These are phyloP conservation scores for Mormyrops boulengeri DNA, from an alignment of 2,797 vertebrate genomes.

Conservation along the genomic window DNA sequence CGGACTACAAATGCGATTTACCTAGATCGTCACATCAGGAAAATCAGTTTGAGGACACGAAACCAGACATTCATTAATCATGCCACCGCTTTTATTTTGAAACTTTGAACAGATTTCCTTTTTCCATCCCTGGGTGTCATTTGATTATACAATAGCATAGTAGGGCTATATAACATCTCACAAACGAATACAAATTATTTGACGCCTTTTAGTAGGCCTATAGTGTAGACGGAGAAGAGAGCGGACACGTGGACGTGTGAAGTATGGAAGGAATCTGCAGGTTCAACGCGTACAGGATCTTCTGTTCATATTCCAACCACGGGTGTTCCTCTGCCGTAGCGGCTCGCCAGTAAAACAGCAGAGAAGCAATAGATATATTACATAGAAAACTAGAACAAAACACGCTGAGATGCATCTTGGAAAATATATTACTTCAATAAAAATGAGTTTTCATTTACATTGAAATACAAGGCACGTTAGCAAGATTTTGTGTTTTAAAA, in stretches of 20 bases:
- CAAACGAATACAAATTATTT: conserved; percentile 36
- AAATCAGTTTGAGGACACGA: background rate
- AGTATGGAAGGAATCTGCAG: background rate
- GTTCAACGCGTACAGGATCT: background rate
- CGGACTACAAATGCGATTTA: background rate
- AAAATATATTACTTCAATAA: conserved; percentile 7
- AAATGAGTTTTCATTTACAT: conserved; percentile 14
- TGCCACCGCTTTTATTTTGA: conserved; percentile 39
- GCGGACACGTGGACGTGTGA: background rate
- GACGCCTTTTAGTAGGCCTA: background rate
- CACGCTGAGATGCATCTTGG: background rate
- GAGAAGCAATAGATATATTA: conserved; percentile 3
- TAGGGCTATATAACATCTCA: conserved; percentile 44
- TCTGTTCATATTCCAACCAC: background rate
- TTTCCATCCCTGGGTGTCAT: conserved; percentile 48
- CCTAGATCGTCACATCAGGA: background rate
- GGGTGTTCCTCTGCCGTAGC: background rate
- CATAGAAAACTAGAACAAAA: background rate
- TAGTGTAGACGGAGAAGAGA: background rate
- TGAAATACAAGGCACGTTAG: conserved; percentile 25
- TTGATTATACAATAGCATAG: conserved; percentile 50
- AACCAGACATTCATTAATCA: background rate
- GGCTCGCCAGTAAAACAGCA: background rate
- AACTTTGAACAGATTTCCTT: conserved; percentile 38
- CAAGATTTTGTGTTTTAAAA: background rate